Base-by-base conservation (phyloP, 2,888 invertebrate genomes). In the Volucella inanis region DNA sequence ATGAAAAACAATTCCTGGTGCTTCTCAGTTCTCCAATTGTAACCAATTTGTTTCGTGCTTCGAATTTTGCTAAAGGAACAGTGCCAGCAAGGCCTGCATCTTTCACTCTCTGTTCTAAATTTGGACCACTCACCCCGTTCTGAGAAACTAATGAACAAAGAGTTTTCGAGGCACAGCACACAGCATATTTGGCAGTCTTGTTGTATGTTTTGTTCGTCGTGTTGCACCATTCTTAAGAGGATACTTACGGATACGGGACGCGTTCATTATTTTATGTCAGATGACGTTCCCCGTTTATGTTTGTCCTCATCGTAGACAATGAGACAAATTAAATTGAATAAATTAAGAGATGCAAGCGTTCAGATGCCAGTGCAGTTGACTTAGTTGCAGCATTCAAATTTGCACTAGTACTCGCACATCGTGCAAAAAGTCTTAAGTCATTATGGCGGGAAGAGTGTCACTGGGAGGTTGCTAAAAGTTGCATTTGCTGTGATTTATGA, bases 21-120 rank as follows among this genome's bases (percentile, higher is more conserved):
- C 85, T 81, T 76, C 80, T 68, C 57, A 74, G 85, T 82, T 79
- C 74, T 82, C 59, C 88, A 88, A 89, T 88, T 89, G 89, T 87
- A 89, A 87, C 88, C 88, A 89, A 89, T 89, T 89, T 89, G 89
- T 89, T 85, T 77, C 12, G 67, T 49, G 74, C 62, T 61, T 59
- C 45, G 65, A 45, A 64, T 31, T 31, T 31, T 31, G 31, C 31
- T 31, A 31, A 31, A 43, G 38, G 50, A 49, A 50, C 50, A 78
- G 75, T 82, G 71, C 70, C 68, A 71, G 76, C 55, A 45, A 61
- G 65, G 67, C 55, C 80, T 50, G 74, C 71, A 77, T 68, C 59
- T 38, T 31, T 52, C 43, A 79, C 59, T 85, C 31, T 6, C 31
- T 6, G 31, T 31, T 31, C 81, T 81, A 85, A 85, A 81, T 85